phyloP scores from a whole-genome alignment of 2,113 vertebrate species.

The Corythoichthys intestinalis region DNA sequence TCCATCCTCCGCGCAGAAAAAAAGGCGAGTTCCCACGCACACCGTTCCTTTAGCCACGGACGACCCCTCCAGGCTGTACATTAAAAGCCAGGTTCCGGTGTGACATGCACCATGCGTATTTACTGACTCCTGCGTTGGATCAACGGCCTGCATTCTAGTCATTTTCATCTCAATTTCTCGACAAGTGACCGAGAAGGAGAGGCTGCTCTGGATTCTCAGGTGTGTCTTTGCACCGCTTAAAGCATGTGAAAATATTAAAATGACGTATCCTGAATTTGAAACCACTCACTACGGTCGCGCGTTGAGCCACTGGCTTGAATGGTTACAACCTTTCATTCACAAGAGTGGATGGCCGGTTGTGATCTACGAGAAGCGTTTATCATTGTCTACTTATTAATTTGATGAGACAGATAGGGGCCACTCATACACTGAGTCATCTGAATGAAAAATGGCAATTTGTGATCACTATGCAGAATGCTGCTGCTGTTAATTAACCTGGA shows the following conservation, averaged over 20 bases:
- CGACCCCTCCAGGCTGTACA: conserved; percentile 28
- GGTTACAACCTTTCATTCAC: conserved; percentile 60
- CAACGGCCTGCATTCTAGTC: conserved; percentile 44
- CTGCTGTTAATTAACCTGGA: conserved; percentile 35
- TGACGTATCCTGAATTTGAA: conserved; percentile 11
- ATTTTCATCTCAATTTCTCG: conserved; percentile 55
- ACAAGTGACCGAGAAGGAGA: conserved; percentile 9
- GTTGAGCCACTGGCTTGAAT: conserved; percentile 42
- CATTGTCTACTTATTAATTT: conserved; percentile 32
- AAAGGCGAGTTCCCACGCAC: conserved; percentile 54
- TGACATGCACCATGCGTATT: conserved; percentile 64
- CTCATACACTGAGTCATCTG: conserved; percentile 18
- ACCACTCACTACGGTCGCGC: conserved; percentile 17
- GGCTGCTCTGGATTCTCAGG: conserved; percentile 55
- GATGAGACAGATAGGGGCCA: conserved; percentile 18
- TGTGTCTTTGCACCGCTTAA: conserved; percentile 41
- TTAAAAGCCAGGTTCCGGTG: conserved; percentile 16
- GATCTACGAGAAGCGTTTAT: conserved; percentile 17
- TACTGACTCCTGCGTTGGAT: conserved; percentile 43
- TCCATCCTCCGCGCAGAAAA: conserved; percentile 48
- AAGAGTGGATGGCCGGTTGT: conserved; percentile 22
- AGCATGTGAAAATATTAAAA: conserved; percentile 18
- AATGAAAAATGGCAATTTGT: conserved; percentile 6
- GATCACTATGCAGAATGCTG: conserved; percentile 5
- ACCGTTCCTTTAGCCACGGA: conserved; percentile 32